phyloP scores from a whole-genome alignment of 2,888 invertebrate species.

The Spisula subtruncata region DNA sequence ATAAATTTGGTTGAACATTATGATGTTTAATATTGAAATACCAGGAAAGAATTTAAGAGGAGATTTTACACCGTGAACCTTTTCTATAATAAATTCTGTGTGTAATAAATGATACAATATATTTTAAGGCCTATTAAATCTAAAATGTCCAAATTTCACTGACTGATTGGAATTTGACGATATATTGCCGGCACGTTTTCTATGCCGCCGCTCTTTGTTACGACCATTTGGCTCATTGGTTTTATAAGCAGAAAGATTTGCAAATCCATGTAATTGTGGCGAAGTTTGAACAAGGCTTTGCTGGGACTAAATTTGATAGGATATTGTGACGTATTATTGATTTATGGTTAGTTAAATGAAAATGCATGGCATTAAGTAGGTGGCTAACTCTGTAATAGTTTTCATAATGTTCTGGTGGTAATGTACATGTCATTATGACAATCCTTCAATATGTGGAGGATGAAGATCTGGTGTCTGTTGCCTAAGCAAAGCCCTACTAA shows the following conservation, averaged over 20 bases:
- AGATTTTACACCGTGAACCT: too few relatives aligned
- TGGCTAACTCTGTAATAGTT: neutral
- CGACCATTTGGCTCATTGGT: neutral
- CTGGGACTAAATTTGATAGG: constrained; percentile 5
- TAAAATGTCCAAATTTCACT: neutral
- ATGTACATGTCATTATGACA: neutral
- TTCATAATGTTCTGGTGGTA: neutral
- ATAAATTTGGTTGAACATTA: too few relatives aligned
- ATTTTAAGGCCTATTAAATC: constrained; percentile 11
- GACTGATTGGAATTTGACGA: neutral
- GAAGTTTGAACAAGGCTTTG: constrained; percentile 28
- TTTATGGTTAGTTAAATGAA: constrained; percentile 37
- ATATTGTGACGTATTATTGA: constrained; percentile 40
- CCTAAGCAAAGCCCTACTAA: too few relatives aligned
- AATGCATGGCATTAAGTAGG: constrained; percentile 18
- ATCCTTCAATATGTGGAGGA: neutral
- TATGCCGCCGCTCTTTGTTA: neutral
- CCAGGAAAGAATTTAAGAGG: too few relatives aligned
- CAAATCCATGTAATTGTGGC: constrained; percentile 29
- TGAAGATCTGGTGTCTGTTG: too few relatives aligned
- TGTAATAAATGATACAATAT: neutral
- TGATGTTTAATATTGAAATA: too few relatives aligned
- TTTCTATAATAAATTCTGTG: neutral
- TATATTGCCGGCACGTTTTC: neutral
- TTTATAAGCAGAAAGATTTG: constrained; percentile 17